Evolutionary conservation across 2,113 vertebrate species (phyloP).

Genomic region (Tautogolabrus adspersus): DNA sequence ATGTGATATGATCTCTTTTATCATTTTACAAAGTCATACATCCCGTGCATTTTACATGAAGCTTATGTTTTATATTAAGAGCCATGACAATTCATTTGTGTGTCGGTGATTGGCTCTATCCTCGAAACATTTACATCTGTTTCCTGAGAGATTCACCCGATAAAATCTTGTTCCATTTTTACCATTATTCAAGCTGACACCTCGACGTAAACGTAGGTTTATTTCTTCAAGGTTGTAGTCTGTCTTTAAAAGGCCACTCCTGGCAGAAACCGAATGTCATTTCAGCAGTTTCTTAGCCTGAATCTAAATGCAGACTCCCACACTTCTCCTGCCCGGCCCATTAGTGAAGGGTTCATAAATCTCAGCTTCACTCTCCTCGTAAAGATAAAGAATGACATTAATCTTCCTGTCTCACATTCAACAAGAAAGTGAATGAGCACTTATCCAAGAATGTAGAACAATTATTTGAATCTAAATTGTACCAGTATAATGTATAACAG

Average conservation of each 20-base stretch:
- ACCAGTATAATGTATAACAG: too few species aligned
- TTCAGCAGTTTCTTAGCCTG: neutral
- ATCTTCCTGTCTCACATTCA: neutral
- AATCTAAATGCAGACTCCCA: neutral
- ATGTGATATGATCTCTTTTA: neutral
- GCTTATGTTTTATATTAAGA: neutral
- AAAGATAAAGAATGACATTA: neutral
- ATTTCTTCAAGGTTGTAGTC: constrained; percentile 13
- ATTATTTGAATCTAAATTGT: neutral
- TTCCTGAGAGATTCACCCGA: neutral
- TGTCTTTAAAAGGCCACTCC: constrained; percentile 13
- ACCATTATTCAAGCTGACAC: constrained; percentile 33
- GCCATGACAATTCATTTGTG: neutral
- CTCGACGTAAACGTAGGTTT: constrained; percentile 12
- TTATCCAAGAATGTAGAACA: neutral
- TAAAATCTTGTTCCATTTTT: neutral
- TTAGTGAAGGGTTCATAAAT: neutral
- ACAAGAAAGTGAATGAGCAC: neutral
- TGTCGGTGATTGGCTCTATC: neutral
- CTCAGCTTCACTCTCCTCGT: neutral
- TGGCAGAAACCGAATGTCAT: neutral
- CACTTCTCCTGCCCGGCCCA: neutral
- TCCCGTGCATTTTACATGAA: neutral
- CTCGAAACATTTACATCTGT: neutral
- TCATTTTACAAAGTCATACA: neutral